phyloP scores from a whole-genome alignment of 1,140 invertebrate species.

The Leptinotarsa undecemlineata region DNA sequence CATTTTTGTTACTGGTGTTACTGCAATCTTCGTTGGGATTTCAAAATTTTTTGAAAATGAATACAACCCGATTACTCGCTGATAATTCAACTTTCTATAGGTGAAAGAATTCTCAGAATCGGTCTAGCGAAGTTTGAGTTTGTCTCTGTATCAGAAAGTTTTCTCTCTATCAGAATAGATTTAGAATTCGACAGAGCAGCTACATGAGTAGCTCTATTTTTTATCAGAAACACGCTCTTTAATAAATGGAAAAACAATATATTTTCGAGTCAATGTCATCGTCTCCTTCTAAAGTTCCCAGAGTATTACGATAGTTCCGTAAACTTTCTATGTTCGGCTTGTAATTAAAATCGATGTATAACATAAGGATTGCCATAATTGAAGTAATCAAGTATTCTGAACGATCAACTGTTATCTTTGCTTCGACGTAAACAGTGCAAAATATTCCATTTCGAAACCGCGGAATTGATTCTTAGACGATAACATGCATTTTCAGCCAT shows the following conservation, averaged over 20 bases:
- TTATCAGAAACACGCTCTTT: too few relatives aligned
- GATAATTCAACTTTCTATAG: too few relatives aligned
- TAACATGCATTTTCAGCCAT: neutral
- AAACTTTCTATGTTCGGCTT: constrained; percentile 3
- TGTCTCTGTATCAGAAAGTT: too few relatives aligned
- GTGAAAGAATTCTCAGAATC: too few relatives aligned
- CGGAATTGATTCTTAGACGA: neutral
- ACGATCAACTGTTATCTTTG: neutral
- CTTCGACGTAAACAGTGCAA: constrained; percentile 10
- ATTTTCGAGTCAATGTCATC: neutral
- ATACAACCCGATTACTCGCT: too few relatives aligned
- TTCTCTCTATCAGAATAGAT: too few relatives aligned
- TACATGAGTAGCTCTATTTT: too few relatives aligned
- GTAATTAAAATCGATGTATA: constrained; percentile 2
- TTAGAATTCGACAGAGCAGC: too few relatives aligned
- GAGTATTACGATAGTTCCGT: neutral
- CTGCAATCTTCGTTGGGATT: too few relatives aligned
- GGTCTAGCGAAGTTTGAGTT: too few relatives aligned
- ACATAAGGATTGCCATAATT: constrained; percentile 4
- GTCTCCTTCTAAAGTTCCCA: neutral
- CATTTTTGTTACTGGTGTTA: too few relatives aligned
- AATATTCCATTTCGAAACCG: neutral
- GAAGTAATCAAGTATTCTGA: neutral
- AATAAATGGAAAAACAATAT: neutral
- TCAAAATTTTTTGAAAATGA: too few relatives aligned